Evolutionary conservation across 2,888 invertebrate genomes (phyloP).

Genomic region (Sepioteuthis lessoniana): DNA sequence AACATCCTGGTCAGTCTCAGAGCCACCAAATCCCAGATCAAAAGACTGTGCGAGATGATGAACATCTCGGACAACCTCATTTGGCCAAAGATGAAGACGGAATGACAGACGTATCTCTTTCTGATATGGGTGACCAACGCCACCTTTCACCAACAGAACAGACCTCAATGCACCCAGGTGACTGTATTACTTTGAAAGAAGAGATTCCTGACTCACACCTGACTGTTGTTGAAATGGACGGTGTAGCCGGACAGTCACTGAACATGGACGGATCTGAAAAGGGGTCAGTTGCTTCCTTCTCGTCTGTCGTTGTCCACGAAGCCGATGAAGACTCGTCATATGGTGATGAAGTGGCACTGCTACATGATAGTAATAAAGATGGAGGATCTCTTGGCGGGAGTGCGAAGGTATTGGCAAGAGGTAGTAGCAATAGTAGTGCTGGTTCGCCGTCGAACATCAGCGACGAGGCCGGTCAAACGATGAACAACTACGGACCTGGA

Average conservation of each 20-base stretch:
- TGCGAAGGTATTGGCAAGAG: neutral
- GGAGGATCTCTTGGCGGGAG: neutral
- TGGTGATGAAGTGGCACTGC: neutral
- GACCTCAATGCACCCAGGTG: constrained; percentile 51
- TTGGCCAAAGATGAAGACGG: constrained; percentile 36
- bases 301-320: constrained; percentile 41
- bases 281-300: constrained; percentile 24
- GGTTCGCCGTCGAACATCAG: neutral
- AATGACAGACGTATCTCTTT: neutral
- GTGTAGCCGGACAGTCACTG: constrained; percentile 35
- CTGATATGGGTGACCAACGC: constrained; percentile 40
- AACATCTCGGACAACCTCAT: constrained; percentile 25
- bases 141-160: neutral
- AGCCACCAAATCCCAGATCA: constrained; percentile 15
- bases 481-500: constrained; percentile 37
- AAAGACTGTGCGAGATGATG: neutral
- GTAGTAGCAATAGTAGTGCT: neutral
- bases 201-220: constrained; percentile 55
- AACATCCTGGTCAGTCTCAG: neutral
- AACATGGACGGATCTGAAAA: constrained; percentile 44
- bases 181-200: constrained; percentile 50
- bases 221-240: constrained; percentile 55
- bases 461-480: constrained; percentile 35
- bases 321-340: constrained; percentile 42
- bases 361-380: neutral